These are phyloP conservation scores for Sturmia bella DNA, from an alignment of 2,888 invertebrate species.

Conservation along the genomic window DNA sequence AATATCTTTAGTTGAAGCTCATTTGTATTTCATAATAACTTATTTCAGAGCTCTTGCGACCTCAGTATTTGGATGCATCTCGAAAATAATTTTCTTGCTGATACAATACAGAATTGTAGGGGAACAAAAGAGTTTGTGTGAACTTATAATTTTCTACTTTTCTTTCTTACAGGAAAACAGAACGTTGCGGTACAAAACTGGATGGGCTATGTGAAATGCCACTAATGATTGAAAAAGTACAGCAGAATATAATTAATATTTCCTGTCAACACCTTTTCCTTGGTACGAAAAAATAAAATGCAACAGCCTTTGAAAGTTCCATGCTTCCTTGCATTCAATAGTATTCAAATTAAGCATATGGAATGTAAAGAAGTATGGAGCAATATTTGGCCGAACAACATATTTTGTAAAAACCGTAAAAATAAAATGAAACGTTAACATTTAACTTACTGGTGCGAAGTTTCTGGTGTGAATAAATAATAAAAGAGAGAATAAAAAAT, in stretches of 20 bases:
- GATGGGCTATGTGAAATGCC: background rate
- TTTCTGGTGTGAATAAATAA: constrained; percentile 21
- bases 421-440: too few species aligned
- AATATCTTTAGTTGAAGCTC: too few species aligned
- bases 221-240: background rate
- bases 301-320: constrained; percentile 81
- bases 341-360: constrained; percentile 81
- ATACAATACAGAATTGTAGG: too few species aligned
- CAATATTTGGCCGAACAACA: constrained; percentile 79
- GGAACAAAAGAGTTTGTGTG: too few species aligned
- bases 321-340: constrained; percentile 83
- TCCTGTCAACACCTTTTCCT: background rate
- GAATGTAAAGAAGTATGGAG: constrained; percentile 83
- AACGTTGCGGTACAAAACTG: too few species aligned
- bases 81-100: too few species aligned
- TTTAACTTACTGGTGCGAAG: constrained; percentile 8
- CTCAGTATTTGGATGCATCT: too few species aligned
- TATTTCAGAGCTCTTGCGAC: too few species aligned
- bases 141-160: too few species aligned
- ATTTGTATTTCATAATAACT: too few species aligned
- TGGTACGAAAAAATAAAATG: background rate
- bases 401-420: too few species aligned
- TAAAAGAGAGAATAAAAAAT: constrained; percentile 27
- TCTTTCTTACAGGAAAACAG: too few species aligned
- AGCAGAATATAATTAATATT: background rate